Conservation (phyloP, 2,797 vertebrate species). For the Coregonus suidteri region DNA sequence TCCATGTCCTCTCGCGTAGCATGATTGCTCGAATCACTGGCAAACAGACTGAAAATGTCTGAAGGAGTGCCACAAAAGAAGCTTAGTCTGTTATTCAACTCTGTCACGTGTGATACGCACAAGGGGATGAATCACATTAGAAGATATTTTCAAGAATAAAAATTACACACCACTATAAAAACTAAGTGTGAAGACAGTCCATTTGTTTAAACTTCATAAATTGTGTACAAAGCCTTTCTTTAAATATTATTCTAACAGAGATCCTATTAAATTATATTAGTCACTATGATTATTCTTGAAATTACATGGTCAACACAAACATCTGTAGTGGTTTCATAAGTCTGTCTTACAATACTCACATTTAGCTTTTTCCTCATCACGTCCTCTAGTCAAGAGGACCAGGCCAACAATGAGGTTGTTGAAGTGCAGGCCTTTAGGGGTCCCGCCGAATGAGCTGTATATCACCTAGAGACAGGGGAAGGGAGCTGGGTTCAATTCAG, state of each 20-base stretch:
- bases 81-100: neutral
- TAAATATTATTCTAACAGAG: no score
- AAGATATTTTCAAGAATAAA: neutral
- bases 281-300: neutral
- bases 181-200: neutral
- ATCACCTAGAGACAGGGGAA: neutral
- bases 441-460: conserved; percentile 77
- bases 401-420: conserved; percentile 84
- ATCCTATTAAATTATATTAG: no score
- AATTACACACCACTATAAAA: neutral
- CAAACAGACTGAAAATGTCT: conserved; percentile 83
- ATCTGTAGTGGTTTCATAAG: neutral
- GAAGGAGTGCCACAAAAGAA: neutral
- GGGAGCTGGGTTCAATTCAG: neutral
- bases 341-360: conserved; percentile 70
- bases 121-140: neutral
- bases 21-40: conserved; percentile 83
- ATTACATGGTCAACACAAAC: neutral
- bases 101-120: neutral
- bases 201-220: neutral
- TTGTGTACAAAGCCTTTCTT: no score
- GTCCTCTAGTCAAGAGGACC: conserved; percentile 81
- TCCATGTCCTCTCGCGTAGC: conserved; percentile 84
- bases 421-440: conserved; percentile 82
- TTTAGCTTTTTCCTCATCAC: conserved; percentile 83